phyloP scores from a whole-genome alignment of 2,888 invertebrate genomes.

The Ptycholaimellus sp. region DNA sequence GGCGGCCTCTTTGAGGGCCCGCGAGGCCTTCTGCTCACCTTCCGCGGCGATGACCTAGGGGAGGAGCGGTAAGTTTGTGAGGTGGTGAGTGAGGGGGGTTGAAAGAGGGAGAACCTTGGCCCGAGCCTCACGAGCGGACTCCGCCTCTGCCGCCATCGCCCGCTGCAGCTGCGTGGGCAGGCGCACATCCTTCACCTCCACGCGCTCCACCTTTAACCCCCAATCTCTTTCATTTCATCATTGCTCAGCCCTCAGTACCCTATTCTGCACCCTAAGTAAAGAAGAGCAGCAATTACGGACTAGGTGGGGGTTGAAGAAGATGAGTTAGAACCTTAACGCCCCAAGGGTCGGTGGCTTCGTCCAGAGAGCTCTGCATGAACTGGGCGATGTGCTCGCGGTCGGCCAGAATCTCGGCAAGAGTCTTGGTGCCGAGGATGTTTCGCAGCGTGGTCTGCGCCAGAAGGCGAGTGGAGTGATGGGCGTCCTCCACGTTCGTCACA shows the following conservation, averaged over 20 bases:
- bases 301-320: background rate
- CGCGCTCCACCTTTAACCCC: constrained; percentile 28
- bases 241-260: too few species aligned
- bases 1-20: constrained; percentile 57
- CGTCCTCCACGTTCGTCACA: constrained; percentile 88
- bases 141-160: constrained; percentile 18
- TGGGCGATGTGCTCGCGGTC: constrained; percentile 79
- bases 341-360: constrained; percentile 30
- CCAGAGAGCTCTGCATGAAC: constrained; percentile 53
- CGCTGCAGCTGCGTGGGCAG: constrained; percentile 15
- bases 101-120: constrained; percentile 15
- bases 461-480: constrained; percentile 34
- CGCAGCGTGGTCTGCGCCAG: constrained; percentile 30
- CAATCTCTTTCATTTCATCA: constrained; percentile 11
- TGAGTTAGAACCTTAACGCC: constrained; percentile 27
- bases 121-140: constrained; percentile 16
- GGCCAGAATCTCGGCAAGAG: constrained; percentile 78
- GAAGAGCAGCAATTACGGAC: too few species aligned
- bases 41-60: constrained; percentile 36
- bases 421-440: constrained; percentile 84
- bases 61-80: background rate
- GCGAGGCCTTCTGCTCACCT: constrained; percentile 41
- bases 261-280: too few species aligned
- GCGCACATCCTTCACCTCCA: constrained; percentile 25
- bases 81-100: background rate